Conservation (phyloP, 2,888 invertebrate genomes). For the Brachypalpus laphriformis region DNA sequence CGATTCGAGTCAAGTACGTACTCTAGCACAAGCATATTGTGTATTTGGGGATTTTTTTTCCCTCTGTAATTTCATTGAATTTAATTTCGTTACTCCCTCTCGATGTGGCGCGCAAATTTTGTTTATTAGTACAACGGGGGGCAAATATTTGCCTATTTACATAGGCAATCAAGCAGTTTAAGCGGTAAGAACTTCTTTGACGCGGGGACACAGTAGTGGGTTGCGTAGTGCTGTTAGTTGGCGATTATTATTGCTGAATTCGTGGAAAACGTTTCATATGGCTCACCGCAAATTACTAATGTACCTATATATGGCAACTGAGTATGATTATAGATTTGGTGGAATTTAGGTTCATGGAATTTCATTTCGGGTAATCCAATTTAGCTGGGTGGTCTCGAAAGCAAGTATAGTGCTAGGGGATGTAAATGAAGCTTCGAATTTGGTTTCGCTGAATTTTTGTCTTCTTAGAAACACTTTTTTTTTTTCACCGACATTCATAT, state of each 20-base stretch:
- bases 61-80: slow-evolving; percentile 18
- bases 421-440: no score
- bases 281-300: background rate
- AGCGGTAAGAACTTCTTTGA: background rate
- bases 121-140: background rate
- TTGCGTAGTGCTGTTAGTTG: slow-evolving; percentile 25
- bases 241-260: background rate
- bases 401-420: no score
- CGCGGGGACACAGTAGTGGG: background rate
- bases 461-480: no score
- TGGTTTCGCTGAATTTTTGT: no score
- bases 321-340: background rate
- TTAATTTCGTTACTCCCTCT: slow-evolving; percentile 13
- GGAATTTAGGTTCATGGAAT: background rate
- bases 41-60: background rate
- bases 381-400: background rate
- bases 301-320: background rate
- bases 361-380: background rate
- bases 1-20: slow-evolving; percentile 7
- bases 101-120: slow-evolving; percentile 17
- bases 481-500: no score
- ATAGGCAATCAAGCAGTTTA: background rate
- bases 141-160: slow-evolving; percentile 19
- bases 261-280: background rate
- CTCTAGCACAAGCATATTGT: background rate